These are phyloP conservation scores for Stenchaetothrips biformis DNA, from an alignment of 2,888 invertebrate genomes.

Conservation along the genomic window DNA sequence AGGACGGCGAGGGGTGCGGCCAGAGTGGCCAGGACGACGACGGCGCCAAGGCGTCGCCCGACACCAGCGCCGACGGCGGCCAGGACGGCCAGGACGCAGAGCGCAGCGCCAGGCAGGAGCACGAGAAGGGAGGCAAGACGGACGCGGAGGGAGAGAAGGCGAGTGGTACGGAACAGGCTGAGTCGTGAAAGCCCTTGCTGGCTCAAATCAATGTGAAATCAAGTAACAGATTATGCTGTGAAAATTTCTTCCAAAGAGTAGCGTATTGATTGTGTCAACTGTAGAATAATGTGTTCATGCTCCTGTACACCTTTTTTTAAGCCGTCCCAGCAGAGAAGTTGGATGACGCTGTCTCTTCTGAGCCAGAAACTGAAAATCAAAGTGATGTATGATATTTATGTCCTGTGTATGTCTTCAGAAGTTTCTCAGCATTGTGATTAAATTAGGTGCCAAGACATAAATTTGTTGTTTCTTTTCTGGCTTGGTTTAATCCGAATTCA, in stretches of 20 bases:
- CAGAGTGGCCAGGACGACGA: too few relatives aligned
- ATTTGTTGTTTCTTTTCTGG: too few relatives aligned
- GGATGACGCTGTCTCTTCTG: too few relatives aligned
- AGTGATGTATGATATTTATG: too few relatives aligned
- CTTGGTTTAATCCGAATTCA: too few relatives aligned
- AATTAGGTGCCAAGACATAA: too few relatives aligned
- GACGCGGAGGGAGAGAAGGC: background rate
- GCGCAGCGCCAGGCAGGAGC: background rate
- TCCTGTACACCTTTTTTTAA: background rate
- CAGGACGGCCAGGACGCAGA: background rate
- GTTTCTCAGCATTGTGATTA: too few relatives aligned
- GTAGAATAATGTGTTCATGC: background rate
- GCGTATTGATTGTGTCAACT: background rate
- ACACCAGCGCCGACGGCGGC: background rate
- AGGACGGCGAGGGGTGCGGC: background rate
- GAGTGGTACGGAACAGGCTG: background rate
- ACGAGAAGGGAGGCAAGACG: background rate
- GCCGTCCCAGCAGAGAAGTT: background rate
- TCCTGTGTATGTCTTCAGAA: too few relatives aligned
- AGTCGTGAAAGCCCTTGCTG: conserved; percentile 44
- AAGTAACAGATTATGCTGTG: background rate
- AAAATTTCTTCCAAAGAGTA: conserved; percentile 18
- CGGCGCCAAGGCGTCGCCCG: too few relatives aligned
- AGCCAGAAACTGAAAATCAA: too few relatives aligned
- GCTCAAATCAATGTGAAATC: background rate